A percentile compares a stretch with the other conserved stretches of the same genome.
Conservation (phyloP, 2,888 invertebrate genomes). For the Plebejus anna region DNA sequence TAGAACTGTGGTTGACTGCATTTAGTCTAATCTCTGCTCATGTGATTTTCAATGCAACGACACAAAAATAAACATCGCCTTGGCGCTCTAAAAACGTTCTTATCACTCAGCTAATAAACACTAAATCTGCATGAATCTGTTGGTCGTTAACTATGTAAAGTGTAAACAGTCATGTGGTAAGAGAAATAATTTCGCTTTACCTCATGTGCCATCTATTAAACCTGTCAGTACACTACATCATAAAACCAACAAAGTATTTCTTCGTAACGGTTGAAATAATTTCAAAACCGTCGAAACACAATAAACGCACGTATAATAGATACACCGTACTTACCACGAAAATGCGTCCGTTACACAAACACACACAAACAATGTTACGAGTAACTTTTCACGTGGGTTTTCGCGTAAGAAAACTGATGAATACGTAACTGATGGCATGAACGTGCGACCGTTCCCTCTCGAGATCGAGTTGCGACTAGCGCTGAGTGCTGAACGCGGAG, state of each 20-base stretch:
- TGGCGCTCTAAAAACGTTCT: slow-evolving; percentile 6
- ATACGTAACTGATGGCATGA: slow-evolving; percentile 42
- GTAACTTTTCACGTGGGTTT: slow-evolving; percentile 64
- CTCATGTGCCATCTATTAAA: slow-evolving; percentile 48
- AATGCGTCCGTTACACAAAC: slow-evolving; percentile 43
- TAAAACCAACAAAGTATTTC: slow-evolving; percentile 31
- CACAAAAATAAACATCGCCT: slow-evolving; percentile 15
- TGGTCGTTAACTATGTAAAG: slow-evolving; percentile 28
- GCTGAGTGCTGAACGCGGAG: background rate
- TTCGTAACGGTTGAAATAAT: slow-evolving; percentile 23
- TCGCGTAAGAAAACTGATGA: slow-evolving; percentile 68
- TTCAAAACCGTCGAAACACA: slow-evolving; percentile 8
- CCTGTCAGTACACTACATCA: slow-evolving; percentile 47
- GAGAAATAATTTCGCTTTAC: slow-evolving; percentile 45
- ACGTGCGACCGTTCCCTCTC: background rate
- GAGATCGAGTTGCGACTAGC: slow-evolving; percentile 2
- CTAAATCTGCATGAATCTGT: background rate
- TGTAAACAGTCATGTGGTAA: slow-evolving; percentile 31
- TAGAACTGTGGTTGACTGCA: background rate
- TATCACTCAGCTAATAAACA: background rate
- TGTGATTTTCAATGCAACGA: slow-evolving; percentile 13
- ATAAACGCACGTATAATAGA: slow-evolving; percentile 33
- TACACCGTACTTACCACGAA: slow-evolving; percentile 50
- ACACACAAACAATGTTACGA: slow-evolving; percentile 52
- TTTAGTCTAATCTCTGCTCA: background rate